Base-by-base conservation (phyloP, 2,113 vertebrate species). In the Tyto alba region DNA sequence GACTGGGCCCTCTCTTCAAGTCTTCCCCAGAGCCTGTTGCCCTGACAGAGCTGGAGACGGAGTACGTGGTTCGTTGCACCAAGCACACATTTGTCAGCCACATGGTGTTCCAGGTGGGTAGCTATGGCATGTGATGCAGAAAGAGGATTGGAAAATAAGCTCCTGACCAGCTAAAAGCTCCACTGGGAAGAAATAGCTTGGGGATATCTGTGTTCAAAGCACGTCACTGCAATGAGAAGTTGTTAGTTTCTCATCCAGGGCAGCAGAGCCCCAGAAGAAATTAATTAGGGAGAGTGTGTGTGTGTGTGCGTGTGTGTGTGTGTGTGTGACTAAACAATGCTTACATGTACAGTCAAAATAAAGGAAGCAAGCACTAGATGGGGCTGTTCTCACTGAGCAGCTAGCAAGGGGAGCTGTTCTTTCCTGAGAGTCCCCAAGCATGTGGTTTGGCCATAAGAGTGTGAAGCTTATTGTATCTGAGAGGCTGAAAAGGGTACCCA, bases 81-180 rank as follows among this genome's bases (percentile, higher is more conserved):
- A 98, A 98, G 76, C 98, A 98, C 64, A 98, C 97, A 0, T 98
- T 98, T 77, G 66, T 95, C 57, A 92, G 86, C 56, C 98, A 98
- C 95, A 97, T 98, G 97, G 98, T 98, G 43, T 98, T 98, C 93
- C 98, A 98, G 98, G 98, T 98, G 67, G 83, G 98, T 89, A 79
- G 12, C 71, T 77, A 2, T n/a, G 64, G 53, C 48, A 6, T 21
- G 26, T 53, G 47, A 20, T 68, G 30, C 87, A 78, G 40, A 53
- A 64, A 52, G 40, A n/a, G 38, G 34, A 7, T 25, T 67, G 45
- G 53, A 82, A 90, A n/a, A 81, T 71, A 80, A 92, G n/a, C 69
- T 85, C 7, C 40, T 88, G 60, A 40, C 34, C 4, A 1, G 50
- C 50, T 93, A 50, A 83, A 84, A 95, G 21, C 48, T 77, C 25